Evolutionary conservation across 2,888 invertebrate species (phyloP), one percentile per base, ranked within the genome.

Genomic region (Metellina segmentata): DNA sequence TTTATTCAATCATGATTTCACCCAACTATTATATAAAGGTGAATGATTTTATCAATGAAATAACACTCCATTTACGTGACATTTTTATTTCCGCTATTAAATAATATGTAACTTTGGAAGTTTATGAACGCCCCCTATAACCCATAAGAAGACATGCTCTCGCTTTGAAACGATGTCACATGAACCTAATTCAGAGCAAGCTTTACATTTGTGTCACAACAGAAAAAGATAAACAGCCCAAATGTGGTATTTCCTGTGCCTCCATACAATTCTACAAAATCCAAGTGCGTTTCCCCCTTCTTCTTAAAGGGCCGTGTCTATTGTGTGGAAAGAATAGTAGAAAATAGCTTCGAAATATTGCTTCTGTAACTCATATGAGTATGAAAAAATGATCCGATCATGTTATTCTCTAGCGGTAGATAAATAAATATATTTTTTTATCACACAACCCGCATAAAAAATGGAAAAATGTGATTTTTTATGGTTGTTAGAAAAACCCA

Each of bases 401-500:
- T 88, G 72, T 88, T 88, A 88, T 88, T 88, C 87, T 81, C 72
- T n/a, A 81, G 81, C 48, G 81, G 48, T n/a, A 48, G 81, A 88
- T 81, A 88, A 88, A 88, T 88, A 85, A 85, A 85, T 52, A 88
- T 81, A 16, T 61, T 61, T 85, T 87, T 88, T 20, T 79, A 88
- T 79, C 81, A 61, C 72, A 88, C 52, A 88, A 49, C 19, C 34
- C 78, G 52, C 78, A 48, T 49, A 71, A 81, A 88, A 87, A 85
- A 85, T 16, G 53, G 74, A 61, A 85, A 85, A 74, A 74, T 72
- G 49, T 20, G 53, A 53, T 85, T 74, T 83, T 61, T 52, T 16
- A 74, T 20, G 71, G 82, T 72, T 74, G 74, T 75, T 53, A 48
- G 74, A 75, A 61, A 85, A 85, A 72, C 75, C 74, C 75, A 85